A percentile compares a stretch with the other conserved stretches of the same genome.
Conservation (phyloP, 2,888 invertebrate species). For the Kryphioiulus occultus region DNA sequence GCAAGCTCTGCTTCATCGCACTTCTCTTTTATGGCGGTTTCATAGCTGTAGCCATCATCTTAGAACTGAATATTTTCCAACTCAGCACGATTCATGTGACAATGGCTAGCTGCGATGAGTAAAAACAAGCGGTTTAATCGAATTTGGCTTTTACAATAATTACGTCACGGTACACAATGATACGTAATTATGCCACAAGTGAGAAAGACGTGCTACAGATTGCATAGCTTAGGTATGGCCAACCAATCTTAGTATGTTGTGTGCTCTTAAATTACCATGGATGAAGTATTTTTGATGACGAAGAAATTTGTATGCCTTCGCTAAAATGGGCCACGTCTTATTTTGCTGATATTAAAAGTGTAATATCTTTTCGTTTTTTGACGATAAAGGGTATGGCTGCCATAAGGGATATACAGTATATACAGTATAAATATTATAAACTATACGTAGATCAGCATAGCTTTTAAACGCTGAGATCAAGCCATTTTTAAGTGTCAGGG, state of each 20-base stretch:
- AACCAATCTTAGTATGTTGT: not conserved
- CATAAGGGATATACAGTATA: not conserved
- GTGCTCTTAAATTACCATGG: not conserved
- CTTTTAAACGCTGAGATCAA: too few relatives aligned
- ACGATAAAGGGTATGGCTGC: not conserved
- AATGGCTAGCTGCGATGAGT: not conserved
- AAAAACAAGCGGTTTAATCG: not conserved
- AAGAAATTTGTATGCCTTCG: not conserved
- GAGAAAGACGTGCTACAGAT: not conserved
- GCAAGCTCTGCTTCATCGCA: slow-evolving; percentile 74
- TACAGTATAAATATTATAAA: not conserved
- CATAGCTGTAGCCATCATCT: slow-evolving; percentile 77
- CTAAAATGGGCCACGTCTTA: not conserved
- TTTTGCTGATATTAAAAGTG: not conserved
- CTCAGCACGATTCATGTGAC: not conserved
- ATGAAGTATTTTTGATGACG: not conserved
- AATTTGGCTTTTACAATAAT: not conserved
- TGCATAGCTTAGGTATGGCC: not conserved
- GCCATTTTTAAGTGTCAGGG: too few relatives aligned
- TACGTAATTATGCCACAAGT: too few relatives aligned
- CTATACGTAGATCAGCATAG: not conserved
- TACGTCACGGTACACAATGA: too few relatives aligned
- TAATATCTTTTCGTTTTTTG: not conserved
- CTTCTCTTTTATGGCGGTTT: slow-evolving; percentile 73
- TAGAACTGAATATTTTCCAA: slow-evolving; percentile 81